Base-by-base conservation (phyloP, 2,888 invertebrate genomes). In the Synergus umbraculus region DNA sequence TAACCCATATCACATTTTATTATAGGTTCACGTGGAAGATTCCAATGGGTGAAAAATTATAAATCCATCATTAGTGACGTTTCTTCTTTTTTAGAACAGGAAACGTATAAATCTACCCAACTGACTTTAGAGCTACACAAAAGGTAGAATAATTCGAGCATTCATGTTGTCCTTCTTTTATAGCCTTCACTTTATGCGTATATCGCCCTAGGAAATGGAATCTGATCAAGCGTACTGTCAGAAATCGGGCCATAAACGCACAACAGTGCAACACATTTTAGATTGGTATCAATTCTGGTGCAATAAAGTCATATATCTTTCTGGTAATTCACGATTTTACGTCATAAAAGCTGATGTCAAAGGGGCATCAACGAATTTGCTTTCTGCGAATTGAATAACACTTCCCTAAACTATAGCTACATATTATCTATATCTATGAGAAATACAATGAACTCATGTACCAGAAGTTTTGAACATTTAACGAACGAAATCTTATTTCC, bases 11-110 rank as follows among this genome's bases (percentile, higher is more conserved):
- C 10, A 69, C 78, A 78, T 76, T 79, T 77, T 78, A 81, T 58
- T 78, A 81, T 58, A 66, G 78, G 78, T 78, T 81, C 77, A 79
- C 78, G 78, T 65, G 78, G 73, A 66, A 79, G 78, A 79, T 64
- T 76, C 77, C 22, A 22, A 60, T 60, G 22, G 22, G 1, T 60
- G 22, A 60, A 60, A 22, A 60, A 60, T 60, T 10, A 60, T 60
- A 60, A 60, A 60, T 60, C 60, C 60, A 22, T 60, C 60, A 60
- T 3, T 22, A 1, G 22, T 22, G 4, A 60, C 12, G 22, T 60
- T 4, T 60, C 9, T 22, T 22, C 54, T 60, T 60, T 60, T 60
- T 60, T 22, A 22, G 60, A 22, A 60, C 60, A 60, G 22, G 10
- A 10, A 60, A 22, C 18, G 22, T 60, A 60, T 60, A 60, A 60